Conservation (phyloP, 2,113 vertebrate genomes). For the Myanophis thanlyinensis region DNA sequence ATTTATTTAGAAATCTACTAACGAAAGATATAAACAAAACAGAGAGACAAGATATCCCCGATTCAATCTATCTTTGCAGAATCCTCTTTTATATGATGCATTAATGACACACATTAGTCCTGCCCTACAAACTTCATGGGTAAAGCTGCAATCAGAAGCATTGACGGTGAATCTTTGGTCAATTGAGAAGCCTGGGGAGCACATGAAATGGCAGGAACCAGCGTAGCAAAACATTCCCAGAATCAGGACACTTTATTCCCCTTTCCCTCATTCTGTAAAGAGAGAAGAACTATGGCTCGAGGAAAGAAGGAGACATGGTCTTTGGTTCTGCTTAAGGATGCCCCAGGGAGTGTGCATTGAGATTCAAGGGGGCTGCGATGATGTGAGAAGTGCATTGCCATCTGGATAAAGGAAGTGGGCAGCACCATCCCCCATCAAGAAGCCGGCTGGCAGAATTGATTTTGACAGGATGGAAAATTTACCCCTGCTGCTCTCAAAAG, state of each 20-base stretch:
- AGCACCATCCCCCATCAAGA: constrained; percentile 14
- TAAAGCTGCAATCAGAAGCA: neutral
- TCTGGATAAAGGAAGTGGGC: constrained; percentile 27
- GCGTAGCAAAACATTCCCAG: neutral
- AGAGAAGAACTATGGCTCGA: neutral
- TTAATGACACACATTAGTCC: neutral
- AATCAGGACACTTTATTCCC: neutral
- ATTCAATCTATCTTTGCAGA: neutral
- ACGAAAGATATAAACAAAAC: neutral
- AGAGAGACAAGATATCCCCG: neutral
- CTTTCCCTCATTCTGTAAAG: neutral
- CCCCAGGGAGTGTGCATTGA: neutral
- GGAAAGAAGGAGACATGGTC: neutral
- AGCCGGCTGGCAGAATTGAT: constrained; percentile 15
- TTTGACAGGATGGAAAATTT: constrained; percentile 23
- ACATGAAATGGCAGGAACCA: neutral
- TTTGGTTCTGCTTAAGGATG: neutral
- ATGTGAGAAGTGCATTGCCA: constrained; percentile 20
- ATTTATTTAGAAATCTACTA: neutral
- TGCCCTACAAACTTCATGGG: neutral
- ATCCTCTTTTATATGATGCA: neutral
- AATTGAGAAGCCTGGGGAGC: neutral
- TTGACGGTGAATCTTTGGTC: neutral
- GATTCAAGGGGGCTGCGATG: neutral
- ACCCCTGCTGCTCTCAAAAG: constrained; percentile 23